Base-by-base conservation (phyloP, 2,113 vertebrate genomes). In the Ictidomys tridecemlineatus region DNA sequence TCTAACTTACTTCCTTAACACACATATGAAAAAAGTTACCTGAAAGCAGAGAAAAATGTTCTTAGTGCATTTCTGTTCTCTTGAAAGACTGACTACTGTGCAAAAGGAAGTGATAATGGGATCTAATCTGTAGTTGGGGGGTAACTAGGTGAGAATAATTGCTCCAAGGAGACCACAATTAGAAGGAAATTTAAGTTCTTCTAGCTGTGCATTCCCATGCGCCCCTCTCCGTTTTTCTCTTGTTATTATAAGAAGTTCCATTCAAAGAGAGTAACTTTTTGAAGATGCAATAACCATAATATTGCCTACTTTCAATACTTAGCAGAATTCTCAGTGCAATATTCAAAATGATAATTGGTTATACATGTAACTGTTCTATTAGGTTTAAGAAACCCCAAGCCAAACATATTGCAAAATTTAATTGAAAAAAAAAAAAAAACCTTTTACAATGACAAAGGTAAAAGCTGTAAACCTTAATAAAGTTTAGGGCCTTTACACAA, bases 141-240 rank as follows among this genome's bases (percentile, higher is more conserved):
- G 51, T 93, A 97, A 94, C 34, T 89, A 87, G 83, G 56, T 92
- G 69, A 95, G 70, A 94, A 95, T n/a, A 87, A 94, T 56, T 94
- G 51, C n/a, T 79, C 24, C 85, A 89, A 77, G 85, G 58, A 91
- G 82, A 94, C 83, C 42, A 79, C 42, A 86, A 84, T 70, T 93
- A 92, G 74, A 72, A 80, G 26, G 39, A 67, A 91, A 89, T 94
- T 51, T 89, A 70, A 78, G 24, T 87, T 94, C 84, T 94, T 93
- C 70, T n/a, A 91, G 86, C 56, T 78, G 20, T 42, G 26, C 1
- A n/a, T 37, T 80, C 86, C n/a, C 37, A 17, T 26, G 9, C 39
- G 67, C 9, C 10, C 30, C 69, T 32, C 76, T 82, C 39, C 18
- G 0, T 76, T 93, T 93, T 83, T 85, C 39, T 90, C 53, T 69